A percentile compares a stretch with the other conserved stretches of the same genome.
Conservation (phyloP, 2,797 vertebrate genomes). For the Gymnothorax reevesii region DNA sequence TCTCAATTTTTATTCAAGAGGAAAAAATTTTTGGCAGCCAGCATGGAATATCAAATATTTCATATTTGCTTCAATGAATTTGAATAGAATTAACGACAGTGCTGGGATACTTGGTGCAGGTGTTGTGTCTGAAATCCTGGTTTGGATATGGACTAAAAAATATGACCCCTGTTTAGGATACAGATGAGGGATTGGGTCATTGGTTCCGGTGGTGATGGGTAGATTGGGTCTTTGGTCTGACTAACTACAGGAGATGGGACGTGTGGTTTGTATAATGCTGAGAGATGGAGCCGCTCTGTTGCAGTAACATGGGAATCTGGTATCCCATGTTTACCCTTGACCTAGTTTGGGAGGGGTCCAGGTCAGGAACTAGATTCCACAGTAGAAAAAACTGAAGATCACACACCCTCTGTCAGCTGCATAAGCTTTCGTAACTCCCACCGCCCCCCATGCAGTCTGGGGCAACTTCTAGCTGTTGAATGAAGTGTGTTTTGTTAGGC, state of each 20-base stretch:
- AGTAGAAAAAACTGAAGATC: conserved; percentile 11
- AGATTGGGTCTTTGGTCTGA: not conserved
- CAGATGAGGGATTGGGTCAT: too few relatives aligned
- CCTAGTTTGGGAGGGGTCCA: not conserved
- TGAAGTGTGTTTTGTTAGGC: not conserved
- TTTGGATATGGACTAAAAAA: not conserved
- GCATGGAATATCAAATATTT: conserved; percentile 43
- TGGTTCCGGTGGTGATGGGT: not conserved
- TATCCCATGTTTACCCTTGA: not conserved
- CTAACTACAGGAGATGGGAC: not conserved
- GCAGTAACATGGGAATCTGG: not conserved
- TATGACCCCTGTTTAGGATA: too few relatives aligned
- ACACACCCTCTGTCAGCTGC: conserved; percentile 24
- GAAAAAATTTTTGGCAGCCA: conserved; percentile 40
- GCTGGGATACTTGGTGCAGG: not conserved
- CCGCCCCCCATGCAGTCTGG: not conserved
- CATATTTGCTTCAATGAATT: not conserved
- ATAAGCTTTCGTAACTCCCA: not conserved
- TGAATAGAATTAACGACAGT: not conserved
- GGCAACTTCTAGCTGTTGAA: conserved; percentile 6
- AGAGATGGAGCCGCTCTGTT: not conserved
- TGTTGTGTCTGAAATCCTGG: not conserved
- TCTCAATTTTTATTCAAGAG: conserved; percentile 18
- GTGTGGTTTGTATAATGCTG: not conserved
- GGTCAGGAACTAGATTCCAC: conserved; percentile 4